Evolutionary conservation across 2,113 vertebrate species (phyloP), one percentile per base, ranked within the genome.

Genomic region (Lophura nycthemera): DNA sequence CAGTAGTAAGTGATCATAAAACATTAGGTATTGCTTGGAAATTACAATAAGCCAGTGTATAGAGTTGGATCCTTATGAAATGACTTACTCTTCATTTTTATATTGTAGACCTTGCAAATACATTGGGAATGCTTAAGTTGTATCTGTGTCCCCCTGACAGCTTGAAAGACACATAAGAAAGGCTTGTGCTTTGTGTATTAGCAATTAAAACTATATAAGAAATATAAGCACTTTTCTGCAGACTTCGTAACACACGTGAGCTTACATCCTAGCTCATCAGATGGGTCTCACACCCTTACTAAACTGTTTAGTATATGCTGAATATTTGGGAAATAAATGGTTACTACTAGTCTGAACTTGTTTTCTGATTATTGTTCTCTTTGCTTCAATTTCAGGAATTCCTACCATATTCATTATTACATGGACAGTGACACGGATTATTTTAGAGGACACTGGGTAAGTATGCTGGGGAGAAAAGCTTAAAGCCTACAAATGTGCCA

Each of bases 391-490:
- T 20, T 8, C 97, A 99, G 99, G 99, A 72, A 97, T 98, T 93
- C 99, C 99, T 90, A 98, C 98, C 0, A 50, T 99, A 90, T 98
- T 99, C 78, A 98, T 98, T 19, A 96, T 97, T 8, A 97, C 94
- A 0, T 99, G 99, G 99, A 98, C 97, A 19, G 90, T 97, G 56
- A 97, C 98, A 36, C 97, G 99, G 87, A 95, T 99, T 89, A 97
- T 98, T 69, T 90, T 99, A n/a, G 99, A 99, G 43, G 98, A 99
- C 94, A 98, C 98, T 0, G 98, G 98, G 99, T 99, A 96, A 98
- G 98, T 98, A 82, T 30, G 11, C 32, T 18, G 7, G 43, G 18
- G 40, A 80, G 9, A 54, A 78, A 90, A 75, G 20, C 30, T 80
- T 50, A 36, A 85, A 76, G 15, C 40, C 25, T 61, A 22, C n/a